phyloP scores from a whole-genome alignment of 2,113 vertebrate genomes.

The Rhea pennata region DNA sequence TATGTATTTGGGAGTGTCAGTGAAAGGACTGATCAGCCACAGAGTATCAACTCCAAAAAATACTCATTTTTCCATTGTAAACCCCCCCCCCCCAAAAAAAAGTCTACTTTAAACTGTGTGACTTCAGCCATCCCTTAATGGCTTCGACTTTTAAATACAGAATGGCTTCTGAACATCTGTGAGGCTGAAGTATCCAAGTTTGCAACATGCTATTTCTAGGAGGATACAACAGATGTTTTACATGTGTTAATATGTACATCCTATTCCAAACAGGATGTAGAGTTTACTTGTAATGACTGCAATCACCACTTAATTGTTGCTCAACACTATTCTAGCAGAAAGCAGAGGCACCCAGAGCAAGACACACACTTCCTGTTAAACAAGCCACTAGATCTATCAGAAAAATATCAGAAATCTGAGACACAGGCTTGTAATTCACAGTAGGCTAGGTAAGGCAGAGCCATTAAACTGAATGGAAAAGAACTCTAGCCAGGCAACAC shows the following conservation, averaged over 20 bases:
- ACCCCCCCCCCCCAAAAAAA: too few relatives aligned
- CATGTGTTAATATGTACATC: not conserved
- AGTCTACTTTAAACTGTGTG: not conserved
- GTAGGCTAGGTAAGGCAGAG: not conserved
- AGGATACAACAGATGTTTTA: constrained; percentile 13
- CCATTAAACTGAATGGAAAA: not conserved
- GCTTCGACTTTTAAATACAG: not conserved
- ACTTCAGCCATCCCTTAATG: not conserved
- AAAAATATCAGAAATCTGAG: not conserved
- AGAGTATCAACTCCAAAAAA: not conserved
- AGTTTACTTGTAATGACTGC: not conserved
- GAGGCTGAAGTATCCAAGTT: not conserved
- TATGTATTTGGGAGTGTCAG: not conserved
- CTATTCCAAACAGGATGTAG: constrained; percentile 1
- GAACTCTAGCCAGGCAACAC: not conserved
- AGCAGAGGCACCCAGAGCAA: not conserved
- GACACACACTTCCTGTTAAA: not conserved
- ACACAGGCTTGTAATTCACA: not conserved
- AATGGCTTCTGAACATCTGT: not conserved
- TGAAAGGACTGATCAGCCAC: not conserved
- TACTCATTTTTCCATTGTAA: not conserved
- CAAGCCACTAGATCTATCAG: not conserved
- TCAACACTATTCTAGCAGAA: not conserved
- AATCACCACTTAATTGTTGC: not conserved
- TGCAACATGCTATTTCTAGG: not conserved